Percentiles rank a stretch among this genome's conserved stretches.
Evolutionary conservation across 2,113 vertebrate species (phyloP).

Genomic region (Noturus placidus): DNA sequence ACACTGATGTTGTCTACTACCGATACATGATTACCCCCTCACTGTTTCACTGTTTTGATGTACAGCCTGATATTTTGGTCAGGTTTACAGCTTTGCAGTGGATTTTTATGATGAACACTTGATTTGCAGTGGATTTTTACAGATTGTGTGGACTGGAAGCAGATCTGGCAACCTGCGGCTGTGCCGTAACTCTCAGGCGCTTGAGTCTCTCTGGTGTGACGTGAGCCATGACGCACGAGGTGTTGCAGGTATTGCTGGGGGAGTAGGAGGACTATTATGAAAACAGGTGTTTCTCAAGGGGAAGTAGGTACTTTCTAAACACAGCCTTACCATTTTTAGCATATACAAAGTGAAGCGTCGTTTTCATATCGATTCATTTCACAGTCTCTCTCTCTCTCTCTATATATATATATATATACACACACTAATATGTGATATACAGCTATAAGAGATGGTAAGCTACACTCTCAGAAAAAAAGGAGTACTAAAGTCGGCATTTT

Average conservation of each 20-base stretch:
- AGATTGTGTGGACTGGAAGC: background rate
- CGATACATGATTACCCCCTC: background rate
- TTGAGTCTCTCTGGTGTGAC: slow-evolving; percentile 19
- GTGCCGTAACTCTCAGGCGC: background rate
- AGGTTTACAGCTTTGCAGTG: background rate
- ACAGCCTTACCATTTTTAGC: background rate
- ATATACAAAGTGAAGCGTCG: background rate
- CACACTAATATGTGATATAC: background rate
- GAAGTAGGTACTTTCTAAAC: background rate
- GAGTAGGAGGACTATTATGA: background rate
- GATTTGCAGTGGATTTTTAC: background rate
- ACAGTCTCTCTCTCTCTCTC: no score
- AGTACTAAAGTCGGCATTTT: background rate
- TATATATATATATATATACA: no score
- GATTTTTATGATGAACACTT: background rate
- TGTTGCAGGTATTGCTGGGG: slow-evolving; percentile 12
- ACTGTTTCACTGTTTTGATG: background rate
- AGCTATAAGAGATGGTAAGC: background rate
- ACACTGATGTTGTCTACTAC: background rate
- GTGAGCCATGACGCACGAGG: slow-evolving; percentile 46
- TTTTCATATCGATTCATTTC: background rate
- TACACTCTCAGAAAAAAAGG: background rate
- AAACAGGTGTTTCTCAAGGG: slow-evolving; percentile 18
- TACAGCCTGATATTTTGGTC: background rate
- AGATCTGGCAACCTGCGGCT: background rate